These are phyloP conservation scores for Actinia equina DNA, from an alignment of 64 coral and sea anemone genomes.

Conservation along the genomic window DNA sequence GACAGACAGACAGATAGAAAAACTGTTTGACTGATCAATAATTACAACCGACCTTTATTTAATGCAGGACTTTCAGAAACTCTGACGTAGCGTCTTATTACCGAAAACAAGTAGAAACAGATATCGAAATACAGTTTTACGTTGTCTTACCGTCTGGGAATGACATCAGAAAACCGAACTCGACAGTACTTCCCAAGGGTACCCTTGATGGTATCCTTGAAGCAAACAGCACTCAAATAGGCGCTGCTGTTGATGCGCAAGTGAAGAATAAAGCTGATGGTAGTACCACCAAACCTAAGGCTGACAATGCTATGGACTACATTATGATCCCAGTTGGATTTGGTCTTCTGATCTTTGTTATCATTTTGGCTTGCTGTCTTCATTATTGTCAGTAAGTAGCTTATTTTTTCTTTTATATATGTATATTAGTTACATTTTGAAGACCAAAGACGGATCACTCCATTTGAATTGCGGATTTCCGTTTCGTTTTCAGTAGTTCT, in stretches of 20 bases:
- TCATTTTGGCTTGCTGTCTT: slow-evolving; percentile 40
- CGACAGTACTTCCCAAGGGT: slow-evolving; percentile 1
- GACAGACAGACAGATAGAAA: not conserved
- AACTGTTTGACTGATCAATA: not conserved
- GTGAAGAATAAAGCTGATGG: not conserved
- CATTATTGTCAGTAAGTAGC: slow-evolving; percentile 25
- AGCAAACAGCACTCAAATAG: slow-evolving; percentile 4
- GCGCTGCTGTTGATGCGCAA: not conserved
- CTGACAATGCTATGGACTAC: slow-evolving; percentile 33
- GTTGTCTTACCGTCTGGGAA: slow-evolving; percentile 12
- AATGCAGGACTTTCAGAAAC: slow-evolving; percentile 6
- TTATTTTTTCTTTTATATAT: not conserved
- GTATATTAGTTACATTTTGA: too few species aligned
- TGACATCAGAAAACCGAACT: not conserved
- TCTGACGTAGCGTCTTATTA: slow-evolving; percentile 8
- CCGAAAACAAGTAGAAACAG: slow-evolving; percentile 24
- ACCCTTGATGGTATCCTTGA: slow-evolving; percentile 6
- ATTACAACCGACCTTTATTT: not conserved
- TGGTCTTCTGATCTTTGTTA: slow-evolving; percentile 17
- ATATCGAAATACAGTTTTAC: slow-evolving; percentile 19
- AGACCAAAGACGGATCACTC: too few species aligned
- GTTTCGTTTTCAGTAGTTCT: too few species aligned
- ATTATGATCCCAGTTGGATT: slow-evolving; percentile 52
- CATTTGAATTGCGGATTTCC: too few species aligned
- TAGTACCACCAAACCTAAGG: not conserved